Conservation (phyloP, 2,113 vertebrate genomes). For the Prietella phreatophila region DNA sequence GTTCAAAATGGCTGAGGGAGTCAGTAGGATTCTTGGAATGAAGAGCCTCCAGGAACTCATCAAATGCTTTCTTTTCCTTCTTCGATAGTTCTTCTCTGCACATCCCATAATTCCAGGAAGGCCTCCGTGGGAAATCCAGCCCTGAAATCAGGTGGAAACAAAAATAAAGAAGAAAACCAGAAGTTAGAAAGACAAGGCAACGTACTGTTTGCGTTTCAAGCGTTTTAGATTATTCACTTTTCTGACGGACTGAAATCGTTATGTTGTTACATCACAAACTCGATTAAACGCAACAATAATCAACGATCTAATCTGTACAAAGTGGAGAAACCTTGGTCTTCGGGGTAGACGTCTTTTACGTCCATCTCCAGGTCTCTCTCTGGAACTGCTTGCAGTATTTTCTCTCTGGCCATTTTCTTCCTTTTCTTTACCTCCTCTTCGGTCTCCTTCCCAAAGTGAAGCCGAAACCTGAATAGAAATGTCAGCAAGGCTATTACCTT, state of each 20-base stretch:
- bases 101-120: conserved; percentile 88
- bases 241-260: background rate
- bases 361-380: conserved; percentile 78
- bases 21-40: conserved; percentile 76
- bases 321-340: conserved; percentile 78
- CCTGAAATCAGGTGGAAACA: conserved; percentile 64
- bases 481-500: too few relatives aligned
- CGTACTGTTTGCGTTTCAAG: background rate
- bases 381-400: conserved; percentile 69
- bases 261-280: too few relatives aligned
- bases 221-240: background rate
- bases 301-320: background rate
- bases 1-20: conserved; percentile 89
- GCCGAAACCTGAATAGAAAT: conserved; percentile 72
- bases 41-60: conserved; percentile 80
- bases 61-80: conserved; percentile 84
- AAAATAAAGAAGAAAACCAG: conserved; percentile 45
- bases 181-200: background rate
- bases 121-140: conserved; percentile 83
- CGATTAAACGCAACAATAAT: too few relatives aligned
- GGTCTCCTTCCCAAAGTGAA: conserved; percentile 86
- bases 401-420: conserved; percentile 80
- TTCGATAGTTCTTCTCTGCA: conserved; percentile 77
- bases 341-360: conserved; percentile 78
- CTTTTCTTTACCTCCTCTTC: conserved; percentile 84